phyloP scores from a whole-genome alignment of 2,888 invertebrate genomes.

The Athalia rosae region DNA sequence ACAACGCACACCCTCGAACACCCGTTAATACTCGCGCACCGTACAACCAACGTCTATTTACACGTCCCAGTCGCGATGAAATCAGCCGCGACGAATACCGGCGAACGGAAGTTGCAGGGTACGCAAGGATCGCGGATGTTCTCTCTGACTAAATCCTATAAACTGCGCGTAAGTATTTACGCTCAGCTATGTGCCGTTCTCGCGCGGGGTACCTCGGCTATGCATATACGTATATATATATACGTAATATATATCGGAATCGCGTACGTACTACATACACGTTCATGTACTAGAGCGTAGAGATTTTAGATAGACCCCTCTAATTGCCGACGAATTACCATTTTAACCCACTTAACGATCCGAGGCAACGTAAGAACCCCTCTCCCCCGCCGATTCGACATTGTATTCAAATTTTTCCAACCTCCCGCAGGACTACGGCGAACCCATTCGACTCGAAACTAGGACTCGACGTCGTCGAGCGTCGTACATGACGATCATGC shows the following conservation, averaged over 20 bases:
- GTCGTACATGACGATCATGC: neutral
- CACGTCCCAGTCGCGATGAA: neutral
- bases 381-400: neutral
- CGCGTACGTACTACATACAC: neutral
- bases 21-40: no score
- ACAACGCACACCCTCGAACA: neutral
- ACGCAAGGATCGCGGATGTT: neutral
- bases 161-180: neutral
- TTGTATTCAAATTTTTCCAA: slow-evolving; percentile 32
- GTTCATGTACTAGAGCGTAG: neutral
- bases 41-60: neutral
- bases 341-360: slow-evolving; percentile 37
- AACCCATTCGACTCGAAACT: no score
- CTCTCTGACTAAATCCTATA: neutral
- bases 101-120: slow-evolving; percentile 34
- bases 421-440: neutral
- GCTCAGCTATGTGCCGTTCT: no score
- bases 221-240: neutral
- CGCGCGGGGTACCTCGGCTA: no score
- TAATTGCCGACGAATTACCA: slow-evolving; percentile 30
- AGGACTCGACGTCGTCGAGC: neutral
- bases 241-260: slow-evolving; percentile 15
- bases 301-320: slow-evolving; percentile 25
- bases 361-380: neutral
- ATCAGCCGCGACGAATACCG: slow-evolving; percentile 22